These are phyloP conservation scores for Diaprepes abbreviatus DNA, from an alignment of 2,888 invertebrate species.

Conservation along the genomic window DNA sequence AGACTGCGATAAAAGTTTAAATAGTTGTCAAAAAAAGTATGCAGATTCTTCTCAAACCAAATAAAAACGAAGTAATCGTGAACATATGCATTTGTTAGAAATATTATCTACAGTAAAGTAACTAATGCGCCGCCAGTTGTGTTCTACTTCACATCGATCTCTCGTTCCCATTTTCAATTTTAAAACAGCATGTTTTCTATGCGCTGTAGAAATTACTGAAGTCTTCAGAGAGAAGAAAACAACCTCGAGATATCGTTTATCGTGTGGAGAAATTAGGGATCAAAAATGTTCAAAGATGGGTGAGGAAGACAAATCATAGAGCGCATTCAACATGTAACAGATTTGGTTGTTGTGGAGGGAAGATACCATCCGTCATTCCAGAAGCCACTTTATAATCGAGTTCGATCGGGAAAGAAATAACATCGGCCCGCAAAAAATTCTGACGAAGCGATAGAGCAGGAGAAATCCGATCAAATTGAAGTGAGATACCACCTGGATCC, in stretches of 20 bases:
- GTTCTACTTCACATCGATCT: background rate
- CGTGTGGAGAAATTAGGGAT: constrained; percentile 4
- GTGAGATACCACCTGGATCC: constrained; percentile 36
- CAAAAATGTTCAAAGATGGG: background rate
- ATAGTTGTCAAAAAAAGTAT: too few relatives aligned
- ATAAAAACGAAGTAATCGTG: too few relatives aligned
- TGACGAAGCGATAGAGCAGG: constrained; percentile 50
- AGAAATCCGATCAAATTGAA: constrained; percentile 45
- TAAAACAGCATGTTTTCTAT: background rate
- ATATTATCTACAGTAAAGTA: background rate
- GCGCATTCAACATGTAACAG: constrained; percentile 3
- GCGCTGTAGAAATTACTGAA: constrained; percentile 3
- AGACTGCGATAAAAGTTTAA: too few relatives aligned
- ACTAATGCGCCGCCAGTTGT: background rate
- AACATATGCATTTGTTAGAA: too few relatives aligned
- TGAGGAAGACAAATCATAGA: constrained; percentile 3
- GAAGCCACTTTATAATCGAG: constrained; percentile 13
- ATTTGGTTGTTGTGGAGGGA: constrained; percentile 20
- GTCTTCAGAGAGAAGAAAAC: background rate
- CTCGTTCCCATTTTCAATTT: background rate
- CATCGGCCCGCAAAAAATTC: constrained; percentile 44
- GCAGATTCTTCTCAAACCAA: too few relatives aligned
- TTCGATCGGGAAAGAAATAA: constrained; percentile 30
- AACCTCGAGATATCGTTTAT: constrained; percentile 1
- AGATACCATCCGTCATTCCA: constrained; percentile 3